These are phyloP conservation scores for Montipora capitata DNA, from an alignment of 92 coral and sea anemone species.

Conservation along the genomic window DNA sequence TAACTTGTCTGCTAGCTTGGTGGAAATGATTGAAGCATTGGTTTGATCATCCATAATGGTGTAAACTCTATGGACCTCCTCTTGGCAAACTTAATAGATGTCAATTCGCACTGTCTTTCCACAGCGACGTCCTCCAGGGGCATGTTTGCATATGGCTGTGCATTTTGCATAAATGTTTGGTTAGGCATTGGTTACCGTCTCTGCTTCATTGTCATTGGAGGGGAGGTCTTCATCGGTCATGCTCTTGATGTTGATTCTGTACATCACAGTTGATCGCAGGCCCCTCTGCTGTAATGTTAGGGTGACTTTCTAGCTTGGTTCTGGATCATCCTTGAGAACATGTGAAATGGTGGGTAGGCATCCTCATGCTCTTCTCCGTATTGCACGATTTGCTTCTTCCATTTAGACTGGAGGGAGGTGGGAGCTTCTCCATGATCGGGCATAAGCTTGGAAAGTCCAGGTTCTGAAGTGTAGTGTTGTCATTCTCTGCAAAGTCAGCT, in stretches of 20 bases:
- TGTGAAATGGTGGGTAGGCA: background rate
- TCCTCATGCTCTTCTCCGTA: background rate
- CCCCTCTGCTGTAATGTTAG: background rate
- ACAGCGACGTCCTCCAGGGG: background rate
- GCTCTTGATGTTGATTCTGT: background rate
- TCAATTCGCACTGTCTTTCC: background rate
- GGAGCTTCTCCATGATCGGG: background rate
- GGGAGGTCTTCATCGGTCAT: background rate
- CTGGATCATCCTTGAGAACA: background rate
- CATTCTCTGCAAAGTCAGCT: background rate
- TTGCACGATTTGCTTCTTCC: background rate
- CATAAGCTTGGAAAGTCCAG: background rate
- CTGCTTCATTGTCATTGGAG: background rate
- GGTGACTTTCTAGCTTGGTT: background rate
- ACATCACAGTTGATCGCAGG: background rate
- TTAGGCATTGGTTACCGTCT: background rate
- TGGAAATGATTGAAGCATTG: slow-evolving; percentile 30
- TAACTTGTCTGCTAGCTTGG: slow-evolving; percentile 48
- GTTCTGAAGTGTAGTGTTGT: background rate
- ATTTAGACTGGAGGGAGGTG: background rate
- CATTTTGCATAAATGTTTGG: background rate
- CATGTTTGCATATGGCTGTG: background rate
- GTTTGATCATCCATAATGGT: background rate
- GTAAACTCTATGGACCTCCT: background rate
- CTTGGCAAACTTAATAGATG: background rate